Evolutionary conservation across 2,797 vertebrate genomes (phyloP), one percentile per base, ranked within the genome.

Genomic region (Syndactyla subalaris): DNA sequence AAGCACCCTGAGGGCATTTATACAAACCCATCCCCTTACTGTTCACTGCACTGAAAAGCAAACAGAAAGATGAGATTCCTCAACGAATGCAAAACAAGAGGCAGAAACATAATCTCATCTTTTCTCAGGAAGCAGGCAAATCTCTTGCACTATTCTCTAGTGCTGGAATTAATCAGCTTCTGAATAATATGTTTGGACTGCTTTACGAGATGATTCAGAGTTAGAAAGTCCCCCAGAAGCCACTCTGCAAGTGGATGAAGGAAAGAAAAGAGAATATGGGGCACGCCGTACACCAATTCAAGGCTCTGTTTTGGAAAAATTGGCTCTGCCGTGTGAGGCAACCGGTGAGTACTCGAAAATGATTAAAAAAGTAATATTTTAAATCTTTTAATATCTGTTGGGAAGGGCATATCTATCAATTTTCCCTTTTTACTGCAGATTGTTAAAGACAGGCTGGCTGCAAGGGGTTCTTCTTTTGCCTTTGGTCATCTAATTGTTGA

Each of bases 271-370:
- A 52, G 71, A 2, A 48, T 24, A 98, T 98, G 98, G 94, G 96
- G 85, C 85, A 12, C 0, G 24, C 57, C 6, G 12, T 95, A 34
- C 71, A 72, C 57, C 98, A 98, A 5, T 97, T 98, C 62, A 88
- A 88, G 78, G 96, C 96, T 93, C 93, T 98, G 1, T 74, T 98
- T 73, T 98, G 98, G 98, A 98, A 98, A 96, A 98, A 98, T 38
- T 98, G 97, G 97, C 97, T 98, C 23, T 98, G 97, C 72, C 96
- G 97, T 58, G 43, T 97, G 52, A 95, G 98, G 67, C 96, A 97
- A 65, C 97, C 97, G 96, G 98, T 98, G 89, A 98, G 97, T 98
- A 70, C 45, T 75, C 78, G 13, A 13, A 91, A 86, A 82, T 57
- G 0, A 21, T 68, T 41, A 38, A 66, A 45, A 74, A 61, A 29